Evolutionary conservation across 1,140 invertebrate species (phyloP).

Genomic region (Atta cephalotes): DNA sequence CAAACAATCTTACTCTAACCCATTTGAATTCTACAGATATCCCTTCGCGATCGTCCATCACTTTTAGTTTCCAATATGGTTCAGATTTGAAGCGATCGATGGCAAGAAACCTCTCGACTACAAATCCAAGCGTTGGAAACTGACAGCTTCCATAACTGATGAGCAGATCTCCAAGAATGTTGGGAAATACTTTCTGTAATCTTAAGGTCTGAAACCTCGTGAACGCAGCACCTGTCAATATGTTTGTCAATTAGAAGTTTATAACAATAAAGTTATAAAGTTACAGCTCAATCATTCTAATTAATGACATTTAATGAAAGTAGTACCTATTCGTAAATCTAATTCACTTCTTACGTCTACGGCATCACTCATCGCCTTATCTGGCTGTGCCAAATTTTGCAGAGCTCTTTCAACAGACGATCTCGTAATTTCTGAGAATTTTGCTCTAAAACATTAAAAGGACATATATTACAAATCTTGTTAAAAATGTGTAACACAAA

Average conservation of each 20-base stretch:
- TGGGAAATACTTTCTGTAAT: conserved; percentile 94
- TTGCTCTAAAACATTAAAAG: conserved; percentile 89
- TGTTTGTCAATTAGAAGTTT: not conserved
- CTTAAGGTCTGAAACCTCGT: conserved; percentile 99
- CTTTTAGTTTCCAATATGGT: conserved; percentile 97
- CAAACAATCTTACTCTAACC: conserved; percentile 95
- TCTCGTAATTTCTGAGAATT: conserved; percentile 98
- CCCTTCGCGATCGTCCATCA: conserved; percentile 90
- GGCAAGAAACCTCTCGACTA: conserved; percentile 97
- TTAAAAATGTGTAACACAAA: not conserved
- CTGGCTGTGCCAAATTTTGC: conserved; percentile 92
- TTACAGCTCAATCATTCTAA: not conserved
- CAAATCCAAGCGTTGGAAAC: conserved; percentile 98
- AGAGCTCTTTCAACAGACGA: conserved; percentile 93
- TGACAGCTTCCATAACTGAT: conserved; percentile 99
- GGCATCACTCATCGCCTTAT: conserved; percentile 95
- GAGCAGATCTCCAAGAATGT: conserved; percentile 91
- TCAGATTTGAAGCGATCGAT: conserved; percentile 96
- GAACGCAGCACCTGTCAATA: conserved; percentile 94
- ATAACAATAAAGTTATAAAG: not conserved
- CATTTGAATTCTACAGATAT: conserved; percentile 95
- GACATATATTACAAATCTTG: not conserved
- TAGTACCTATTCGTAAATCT: conserved; percentile 97
- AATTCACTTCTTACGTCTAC: conserved; percentile 98
- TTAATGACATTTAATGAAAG: conserved; percentile 43